phyloP scores from a whole-genome alignment of 2,888 invertebrate species.

The Machimus rusticus region DNA sequence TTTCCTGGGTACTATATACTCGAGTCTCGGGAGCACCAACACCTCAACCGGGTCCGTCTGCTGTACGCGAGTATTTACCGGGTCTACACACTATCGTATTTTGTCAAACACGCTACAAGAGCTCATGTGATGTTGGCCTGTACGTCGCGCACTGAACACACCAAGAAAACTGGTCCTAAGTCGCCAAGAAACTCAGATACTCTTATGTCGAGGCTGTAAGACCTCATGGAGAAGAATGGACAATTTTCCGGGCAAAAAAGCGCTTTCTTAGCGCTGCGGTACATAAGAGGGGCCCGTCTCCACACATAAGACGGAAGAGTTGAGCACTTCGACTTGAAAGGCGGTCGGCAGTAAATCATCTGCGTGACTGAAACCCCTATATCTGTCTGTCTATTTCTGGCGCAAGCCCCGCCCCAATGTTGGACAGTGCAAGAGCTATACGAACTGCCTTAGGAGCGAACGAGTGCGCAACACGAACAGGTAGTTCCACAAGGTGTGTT shows the following conservation, averaged over 20 bases:
- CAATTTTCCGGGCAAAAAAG: slow-evolving; percentile 29
- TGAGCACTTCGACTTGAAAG: slow-evolving; percentile 48
- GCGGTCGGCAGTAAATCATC: slow-evolving; percentile 52
- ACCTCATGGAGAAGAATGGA: slow-evolving; percentile 34
- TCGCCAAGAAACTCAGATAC: neutral
- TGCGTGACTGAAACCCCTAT: slow-evolving; percentile 43
- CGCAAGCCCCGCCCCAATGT: slow-evolving; percentile 42
- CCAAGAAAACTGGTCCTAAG: neutral
- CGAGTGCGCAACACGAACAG: slow-evolving; percentile 46
- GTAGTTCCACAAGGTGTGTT: slow-evolving; percentile 46
- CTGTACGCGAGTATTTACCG: slow-evolving; percentile 13
- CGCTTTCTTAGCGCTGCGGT: slow-evolving; percentile 9
- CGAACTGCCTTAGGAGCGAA: neutral
- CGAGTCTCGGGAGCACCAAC: neutral
- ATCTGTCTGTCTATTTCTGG: slow-evolving; percentile 48
- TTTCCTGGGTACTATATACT: neutral
- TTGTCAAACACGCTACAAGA: neutral
- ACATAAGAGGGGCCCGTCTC: slow-evolving; percentile 12
- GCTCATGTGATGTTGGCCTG: slow-evolving; percentile 6
- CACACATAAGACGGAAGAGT: slow-evolving; percentile 40
- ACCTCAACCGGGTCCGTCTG: neutral
- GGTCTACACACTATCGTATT: neutral
- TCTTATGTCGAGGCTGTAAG: slow-evolving; percentile 28
- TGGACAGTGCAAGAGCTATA: slow-evolving; percentile 38
- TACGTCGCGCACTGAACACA: slow-evolving; percentile 5